Conservation (phyloP, 92 coral and sea anemone species). For the Scolanthus callimorphus region DNA sequence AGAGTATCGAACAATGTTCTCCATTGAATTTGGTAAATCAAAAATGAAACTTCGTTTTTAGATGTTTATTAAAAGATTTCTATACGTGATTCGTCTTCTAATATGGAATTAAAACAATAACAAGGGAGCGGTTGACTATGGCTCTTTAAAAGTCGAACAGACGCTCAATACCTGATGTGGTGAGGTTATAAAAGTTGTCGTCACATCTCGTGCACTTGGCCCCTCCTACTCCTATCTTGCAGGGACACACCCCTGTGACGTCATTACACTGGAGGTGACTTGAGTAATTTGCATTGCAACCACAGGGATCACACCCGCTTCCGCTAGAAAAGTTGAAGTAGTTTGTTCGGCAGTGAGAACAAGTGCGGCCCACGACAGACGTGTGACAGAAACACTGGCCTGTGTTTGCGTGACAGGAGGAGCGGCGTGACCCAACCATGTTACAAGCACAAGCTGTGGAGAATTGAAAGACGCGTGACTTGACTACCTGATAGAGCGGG, state of each 20-base stretch:
- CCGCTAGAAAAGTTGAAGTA: slow-evolving; percentile 78
- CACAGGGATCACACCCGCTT: slow-evolving; percentile 75
- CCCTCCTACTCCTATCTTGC: slow-evolving; percentile 73
- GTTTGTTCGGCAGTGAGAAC: slow-evolving; percentile 53
- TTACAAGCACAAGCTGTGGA: slow-evolving; percentile 74
- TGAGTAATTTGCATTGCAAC: slow-evolving; percentile 66
- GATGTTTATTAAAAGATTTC: no score
- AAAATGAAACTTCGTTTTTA: no score
- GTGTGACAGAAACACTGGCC: slow-evolving; percentile 79
- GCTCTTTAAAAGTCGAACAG: no score
- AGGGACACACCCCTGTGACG: slow-evolving; percentile 54
- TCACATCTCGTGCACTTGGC: slow-evolving; percentile 68
- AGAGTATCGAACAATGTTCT: no score
- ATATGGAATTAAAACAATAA: no score
- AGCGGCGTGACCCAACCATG: slow-evolving; percentile 55
- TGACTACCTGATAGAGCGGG: no score
- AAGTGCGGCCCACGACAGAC: slow-evolving; percentile 64
- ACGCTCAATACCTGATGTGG: slow-evolving; percentile 71
- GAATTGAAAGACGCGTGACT: no score
- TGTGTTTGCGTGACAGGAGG: slow-evolving; percentile 65
- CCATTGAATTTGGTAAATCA: no score
- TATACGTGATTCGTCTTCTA: no score
- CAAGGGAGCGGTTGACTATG: no score
- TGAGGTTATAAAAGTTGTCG: slow-evolving; percentile 70
- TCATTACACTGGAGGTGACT: slow-evolving; percentile 62